Percentiles rank a stretch among this genome's conserved stretches.
Evolutionary conservation across 2,888 invertebrate species (phyloP).

Genomic region (Oconnorella tubifera): DNA sequence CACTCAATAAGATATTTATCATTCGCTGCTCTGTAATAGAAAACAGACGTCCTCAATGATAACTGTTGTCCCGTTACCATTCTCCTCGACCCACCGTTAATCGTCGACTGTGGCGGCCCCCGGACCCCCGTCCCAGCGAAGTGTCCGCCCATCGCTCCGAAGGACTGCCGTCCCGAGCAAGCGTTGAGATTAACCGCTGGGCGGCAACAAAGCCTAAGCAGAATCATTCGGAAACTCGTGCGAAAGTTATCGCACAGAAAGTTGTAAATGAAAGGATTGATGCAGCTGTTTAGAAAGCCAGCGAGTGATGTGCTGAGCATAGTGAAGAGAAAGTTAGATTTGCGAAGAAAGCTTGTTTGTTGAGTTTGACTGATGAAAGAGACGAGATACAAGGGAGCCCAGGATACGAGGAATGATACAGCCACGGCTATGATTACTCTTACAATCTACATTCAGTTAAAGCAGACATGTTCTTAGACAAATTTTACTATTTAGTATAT

Average conservation of each 20-base stretch:
- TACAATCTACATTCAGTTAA: conserved; percentile 58
- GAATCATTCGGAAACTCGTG: conserved; percentile 47
- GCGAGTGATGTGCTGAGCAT: conserved; percentile 57
- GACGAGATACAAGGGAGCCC: conserved; percentile 59
- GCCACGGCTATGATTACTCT: conserved; percentile 59
- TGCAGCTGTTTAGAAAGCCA: conserved; percentile 58
- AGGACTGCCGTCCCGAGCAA: conserved; percentile 41
- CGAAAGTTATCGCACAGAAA: conserved; percentile 58
- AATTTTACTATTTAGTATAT: no score
- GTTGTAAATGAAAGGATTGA: conserved; percentile 58
- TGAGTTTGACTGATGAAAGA: conserved; percentile 56
- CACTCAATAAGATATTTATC: no score
- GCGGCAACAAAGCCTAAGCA: conserved; percentile 3
- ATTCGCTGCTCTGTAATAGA: no score
- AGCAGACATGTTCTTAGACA: no score
- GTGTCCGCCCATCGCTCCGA: neutral
- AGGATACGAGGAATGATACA: conserved; percentile 54
- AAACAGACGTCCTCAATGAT: no score
- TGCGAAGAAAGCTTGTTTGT: conserved; percentile 49
- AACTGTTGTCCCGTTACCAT: no score
- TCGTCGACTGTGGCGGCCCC: no score
- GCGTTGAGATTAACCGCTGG: conserved; percentile 19
- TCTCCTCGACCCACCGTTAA: no score
- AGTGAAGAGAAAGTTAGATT: conserved; percentile 57
- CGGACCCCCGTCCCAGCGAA: no score